Conservation (phyloP, 2,797 vertebrate species). For the Manis javanica region DNA sequence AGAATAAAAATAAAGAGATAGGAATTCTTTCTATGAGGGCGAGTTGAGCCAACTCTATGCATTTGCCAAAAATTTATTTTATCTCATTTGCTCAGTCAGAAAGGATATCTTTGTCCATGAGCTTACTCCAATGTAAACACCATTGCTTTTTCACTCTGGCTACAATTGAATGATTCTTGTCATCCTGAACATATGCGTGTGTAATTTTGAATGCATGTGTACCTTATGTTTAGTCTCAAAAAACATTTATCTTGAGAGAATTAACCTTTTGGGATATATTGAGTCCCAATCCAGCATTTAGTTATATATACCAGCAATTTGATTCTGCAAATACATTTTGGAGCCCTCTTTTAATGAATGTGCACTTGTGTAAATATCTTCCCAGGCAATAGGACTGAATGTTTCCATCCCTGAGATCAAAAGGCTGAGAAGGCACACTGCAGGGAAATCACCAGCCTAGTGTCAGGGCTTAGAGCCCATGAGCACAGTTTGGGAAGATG, state of each 20-base stretch:
- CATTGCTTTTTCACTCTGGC: background rate
- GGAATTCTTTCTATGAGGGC: background rate
- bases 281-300: background rate
- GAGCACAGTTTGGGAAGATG: too few species aligned
- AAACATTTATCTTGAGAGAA: background rate
- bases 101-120: background rate
- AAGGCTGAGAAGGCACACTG: background rate
- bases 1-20: background rate
- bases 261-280: background rate
- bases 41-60: background rate
- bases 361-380: background rate
- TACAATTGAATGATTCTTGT: background rate
- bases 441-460: background rate
- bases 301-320: background rate
- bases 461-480: background rate
- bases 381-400: background rate
- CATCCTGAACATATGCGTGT: background rate
- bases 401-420: background rate
- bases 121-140: background rate
- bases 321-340: background rate
- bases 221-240: background rate
- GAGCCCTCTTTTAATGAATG: background rate
- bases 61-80: background rate
- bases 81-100: constrained; percentile 45
- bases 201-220: background rate